Evolutionary conservation across 1,140 invertebrate genomes (phyloP).

Genomic region (Musca vetustissima): DNA sequence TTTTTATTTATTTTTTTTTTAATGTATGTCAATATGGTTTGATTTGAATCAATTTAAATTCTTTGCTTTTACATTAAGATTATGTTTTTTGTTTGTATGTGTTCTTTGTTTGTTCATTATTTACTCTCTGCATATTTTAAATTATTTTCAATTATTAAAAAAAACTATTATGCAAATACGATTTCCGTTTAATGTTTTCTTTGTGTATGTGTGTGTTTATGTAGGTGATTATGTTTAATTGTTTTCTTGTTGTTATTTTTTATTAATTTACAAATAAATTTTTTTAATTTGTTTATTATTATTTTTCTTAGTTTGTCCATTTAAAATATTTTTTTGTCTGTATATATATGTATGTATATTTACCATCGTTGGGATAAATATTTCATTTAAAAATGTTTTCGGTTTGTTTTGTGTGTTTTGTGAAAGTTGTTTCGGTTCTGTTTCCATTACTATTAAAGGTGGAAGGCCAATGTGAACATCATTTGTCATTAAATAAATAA

Average conservation of each 20-base stretch:
- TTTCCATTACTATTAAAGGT: not conserved
- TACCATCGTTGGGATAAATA: slow-evolving; percentile 25
- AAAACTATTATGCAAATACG: slow-evolving; percentile 12
- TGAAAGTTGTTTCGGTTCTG: not conserved
- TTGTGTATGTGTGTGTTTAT: not conserved
- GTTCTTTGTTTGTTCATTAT: no score
- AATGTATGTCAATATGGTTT: slow-evolving; percentile 11
- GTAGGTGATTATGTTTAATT: not conserved
- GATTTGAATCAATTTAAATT: slow-evolving; percentile 18
- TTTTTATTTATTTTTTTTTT: not conserved
- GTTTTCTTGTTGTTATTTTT: not conserved
- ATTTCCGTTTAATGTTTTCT: slow-evolving; percentile 1
- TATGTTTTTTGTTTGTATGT: slow-evolving; percentile 17
- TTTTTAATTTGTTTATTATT: not conserved
- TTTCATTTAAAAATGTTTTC: slow-evolving; percentile 15
- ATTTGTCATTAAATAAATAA: no score
- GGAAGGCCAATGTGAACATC: no score
- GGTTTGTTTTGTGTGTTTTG: slow-evolving; percentile 11
- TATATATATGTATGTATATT: slow-evolving; percentile 14
- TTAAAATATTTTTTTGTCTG: slow-evolving; percentile 1
- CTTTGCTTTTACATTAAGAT: slow-evolving; percentile 6
- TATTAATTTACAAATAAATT: not conserved
- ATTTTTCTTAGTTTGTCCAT: not conserved
- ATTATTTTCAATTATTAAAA: not conserved
- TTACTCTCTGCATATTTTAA: slow-evolving; percentile 2